Conservation (phyloP, 2,113 vertebrate species). For the Plecturocebus donacophilus region DNA sequence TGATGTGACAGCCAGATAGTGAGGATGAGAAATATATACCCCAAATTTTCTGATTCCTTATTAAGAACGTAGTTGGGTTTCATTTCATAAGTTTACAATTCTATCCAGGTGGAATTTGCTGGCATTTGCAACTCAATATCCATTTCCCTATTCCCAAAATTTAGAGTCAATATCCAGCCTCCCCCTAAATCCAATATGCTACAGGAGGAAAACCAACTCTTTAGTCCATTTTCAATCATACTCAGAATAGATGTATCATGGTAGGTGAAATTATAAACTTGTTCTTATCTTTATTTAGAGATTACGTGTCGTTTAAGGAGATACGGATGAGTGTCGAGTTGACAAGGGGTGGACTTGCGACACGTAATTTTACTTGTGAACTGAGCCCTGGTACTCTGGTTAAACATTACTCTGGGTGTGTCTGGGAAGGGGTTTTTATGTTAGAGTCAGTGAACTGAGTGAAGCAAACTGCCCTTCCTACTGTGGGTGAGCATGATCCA, state of each 20-base stretch:
- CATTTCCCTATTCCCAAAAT: neutral
- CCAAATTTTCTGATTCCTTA: neutral
- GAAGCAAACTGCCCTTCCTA: neutral
- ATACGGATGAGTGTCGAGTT: neutral
- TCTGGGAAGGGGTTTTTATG: neutral
- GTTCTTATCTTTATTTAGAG: neutral
- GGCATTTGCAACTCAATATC: neutral
- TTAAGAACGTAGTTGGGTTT: neutral
- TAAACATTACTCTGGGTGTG: neutral
- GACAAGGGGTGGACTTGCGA: neutral
- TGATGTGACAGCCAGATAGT: neutral
- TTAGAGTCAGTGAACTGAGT: neutral
- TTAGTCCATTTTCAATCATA: neutral
- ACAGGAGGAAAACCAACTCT: neutral
- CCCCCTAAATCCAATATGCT: neutral
- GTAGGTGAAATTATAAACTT: neutral
- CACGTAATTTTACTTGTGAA: neutral
- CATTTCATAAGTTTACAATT: neutral
- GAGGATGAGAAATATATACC: neutral
- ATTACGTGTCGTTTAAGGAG: neutral
- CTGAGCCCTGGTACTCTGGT: neutral
- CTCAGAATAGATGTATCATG: neutral
- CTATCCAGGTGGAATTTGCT: neutral
- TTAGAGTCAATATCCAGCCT: neutral
- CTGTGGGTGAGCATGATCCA: neutral